Evolutionary conservation across 2,888 invertebrate genomes (phyloP).

Genomic region (Willowsia nigromaculata): DNA sequence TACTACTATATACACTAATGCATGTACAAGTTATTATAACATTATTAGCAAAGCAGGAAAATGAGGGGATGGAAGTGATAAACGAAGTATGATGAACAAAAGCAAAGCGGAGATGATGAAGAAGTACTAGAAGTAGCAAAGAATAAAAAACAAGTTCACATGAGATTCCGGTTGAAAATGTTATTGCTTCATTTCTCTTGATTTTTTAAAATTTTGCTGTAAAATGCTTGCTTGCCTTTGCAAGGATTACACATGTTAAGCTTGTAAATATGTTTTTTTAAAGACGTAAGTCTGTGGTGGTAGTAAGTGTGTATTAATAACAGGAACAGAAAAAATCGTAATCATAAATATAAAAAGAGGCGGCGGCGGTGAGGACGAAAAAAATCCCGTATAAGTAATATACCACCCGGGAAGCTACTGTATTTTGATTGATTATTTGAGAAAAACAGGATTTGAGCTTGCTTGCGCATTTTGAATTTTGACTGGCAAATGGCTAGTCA

Average conservation of each 20-base stretch:
- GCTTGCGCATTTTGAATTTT: not conserved
- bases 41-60: conserved; percentile 54
- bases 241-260: conserved; percentile 11
- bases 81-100: conserved; percentile 36
- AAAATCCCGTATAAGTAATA: conserved; percentile 38
- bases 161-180: conserved; percentile 66
- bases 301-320: conserved; percentile 34
- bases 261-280: conserved; percentile 22
- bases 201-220: not conserved
- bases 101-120: conserved; percentile 12
- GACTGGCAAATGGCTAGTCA: not conserved
- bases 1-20: not conserved
- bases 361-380: not conserved
- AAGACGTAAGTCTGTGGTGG: not conserved
- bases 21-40: conserved; percentile 37
- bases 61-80: conserved; percentile 68
- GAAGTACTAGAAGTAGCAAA: not conserved
- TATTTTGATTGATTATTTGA: conserved; percentile 61
- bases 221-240: not conserved
- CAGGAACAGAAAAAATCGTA: not conserved
- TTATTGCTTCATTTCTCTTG: conserved; percentile 37
- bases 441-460: conserved; percentile 44
- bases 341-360: conserved; percentile 1
- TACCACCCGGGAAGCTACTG: conserved; percentile 60
- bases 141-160: conserved; percentile 65